These are phyloP conservation scores for Ariolimax columbianus DNA, from an alignment of 2,888 invertebrate genomes.

Conservation along the genomic window DNA sequence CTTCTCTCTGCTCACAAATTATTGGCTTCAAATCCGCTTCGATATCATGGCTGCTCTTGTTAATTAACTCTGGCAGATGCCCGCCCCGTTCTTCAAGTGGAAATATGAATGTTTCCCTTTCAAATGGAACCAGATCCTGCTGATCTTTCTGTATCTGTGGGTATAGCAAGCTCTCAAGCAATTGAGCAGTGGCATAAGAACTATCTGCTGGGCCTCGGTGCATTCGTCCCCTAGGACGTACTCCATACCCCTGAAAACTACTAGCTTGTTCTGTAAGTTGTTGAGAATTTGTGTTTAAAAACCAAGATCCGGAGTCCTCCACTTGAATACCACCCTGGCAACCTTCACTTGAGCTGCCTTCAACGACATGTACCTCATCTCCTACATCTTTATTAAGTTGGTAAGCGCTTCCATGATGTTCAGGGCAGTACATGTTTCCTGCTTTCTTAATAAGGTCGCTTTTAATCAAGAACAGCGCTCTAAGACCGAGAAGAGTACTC, in stretches of 20 bases:
- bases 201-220: not conserved
- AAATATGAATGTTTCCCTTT: not conserved
- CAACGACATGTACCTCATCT: not conserved
- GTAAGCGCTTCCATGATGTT: not conserved
- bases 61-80: not conserved
- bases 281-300: not conserved
- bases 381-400: not conserved
- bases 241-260: not conserved
- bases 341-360: not conserved
- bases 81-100: constrained; percentile 26
- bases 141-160: not conserved
- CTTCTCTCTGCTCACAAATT: not conserved
- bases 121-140: not conserved
- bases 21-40: not conserved
- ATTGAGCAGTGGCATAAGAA: not conserved
- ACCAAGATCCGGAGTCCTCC: constrained; percentile 20
- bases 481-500: constrained; percentile 8
- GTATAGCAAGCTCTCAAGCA: not conserved
- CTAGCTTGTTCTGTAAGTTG: constrained; percentile 22
- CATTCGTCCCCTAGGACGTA: not conserved
- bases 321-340: not conserved
- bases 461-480: constrained; percentile 52
- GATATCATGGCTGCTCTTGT: not conserved
- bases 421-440: constrained; percentile 24
- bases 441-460: constrained; percentile 48